Evolutionary conservation across 2,797 vertebrate species (phyloP).

Genomic region (Sebastes umbrosus): DNA sequence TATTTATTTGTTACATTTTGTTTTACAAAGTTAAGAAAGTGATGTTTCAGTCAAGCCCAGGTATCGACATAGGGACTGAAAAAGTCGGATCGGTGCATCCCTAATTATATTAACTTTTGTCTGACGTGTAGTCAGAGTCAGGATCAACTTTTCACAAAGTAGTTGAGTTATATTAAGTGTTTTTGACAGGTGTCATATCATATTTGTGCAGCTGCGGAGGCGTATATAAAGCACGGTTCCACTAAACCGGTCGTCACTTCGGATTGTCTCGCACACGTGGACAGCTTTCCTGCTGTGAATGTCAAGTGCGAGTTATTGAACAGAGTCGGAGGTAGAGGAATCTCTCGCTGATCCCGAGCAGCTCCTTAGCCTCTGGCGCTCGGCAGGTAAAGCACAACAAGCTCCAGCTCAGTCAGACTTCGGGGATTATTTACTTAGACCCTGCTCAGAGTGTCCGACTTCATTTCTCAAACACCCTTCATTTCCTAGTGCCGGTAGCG

Average conservation of each 20-base stretch:
- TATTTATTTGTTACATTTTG: too few species aligned
- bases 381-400: conserved; percentile 66
- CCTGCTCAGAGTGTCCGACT: conserved; percentile 63
- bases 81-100: background rate
- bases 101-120: conserved; percentile 5
- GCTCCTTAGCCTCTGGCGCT: conserved; percentile 41
- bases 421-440: conserved; percentile 70
- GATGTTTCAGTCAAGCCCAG: too few species aligned
- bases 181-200: conserved; percentile 65
- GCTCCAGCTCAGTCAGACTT: conserved; percentile 58
- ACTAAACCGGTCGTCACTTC: conserved; percentile 38
- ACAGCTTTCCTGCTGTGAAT: conserved; percentile 50
- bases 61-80: too few species aligned
- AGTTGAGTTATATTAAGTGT: conserved; percentile 40
- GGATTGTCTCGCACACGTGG: conserved; percentile 44
- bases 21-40: background rate
- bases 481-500: conserved; percentile 18
- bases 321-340: conserved; percentile 36
- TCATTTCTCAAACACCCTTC: conserved; percentile 63
- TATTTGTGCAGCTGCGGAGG: conserved; percentile 50
- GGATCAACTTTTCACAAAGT: conserved; percentile 36
- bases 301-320: conserved; percentile 64
- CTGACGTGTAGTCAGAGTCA: background rate
- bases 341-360: conserved; percentile 47
- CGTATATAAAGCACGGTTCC: conserved; percentile 18